A percentile compares a stretch with the other conserved stretches of the same genome.
phyloP scores from a whole-genome alignment of 1,140 invertebrate species.

The Drosophila pseudoananassae region DNA sequence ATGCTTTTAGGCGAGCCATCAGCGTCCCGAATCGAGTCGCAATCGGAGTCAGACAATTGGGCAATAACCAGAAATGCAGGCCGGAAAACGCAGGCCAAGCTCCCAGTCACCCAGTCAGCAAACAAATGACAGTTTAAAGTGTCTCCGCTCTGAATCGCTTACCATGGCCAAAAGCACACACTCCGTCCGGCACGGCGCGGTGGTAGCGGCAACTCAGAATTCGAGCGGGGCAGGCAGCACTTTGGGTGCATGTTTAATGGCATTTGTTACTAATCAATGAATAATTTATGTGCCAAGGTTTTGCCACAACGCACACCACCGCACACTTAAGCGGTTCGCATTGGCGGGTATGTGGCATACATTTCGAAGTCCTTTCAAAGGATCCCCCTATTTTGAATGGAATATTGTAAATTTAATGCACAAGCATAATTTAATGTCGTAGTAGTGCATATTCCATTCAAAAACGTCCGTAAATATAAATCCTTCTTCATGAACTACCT shows the following conservation, averaged over 20 bases:
- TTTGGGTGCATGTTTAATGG: constrained; percentile 80
- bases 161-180: constrained; percentile 11
- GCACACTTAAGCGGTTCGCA: constrained; percentile 5
- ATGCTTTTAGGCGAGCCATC: constrained; percentile 49
- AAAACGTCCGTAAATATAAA: not conserved
- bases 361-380: not conserved
- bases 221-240: constrained; percentile 33
- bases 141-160: constrained; percentile 22
- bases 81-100: constrained; percentile 20
- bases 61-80: constrained; percentile 63
- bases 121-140: constrained; percentile 80
- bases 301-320: constrained; percentile 42
- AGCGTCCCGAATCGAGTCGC: constrained; percentile 24
- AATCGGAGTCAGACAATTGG: constrained; percentile 56
- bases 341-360: constrained; percentile 18
- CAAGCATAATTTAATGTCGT: too few relatives aligned
- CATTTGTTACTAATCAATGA: constrained; percentile 83
- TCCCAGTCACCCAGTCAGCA: constrained; percentile 7
- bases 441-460: not conserved
- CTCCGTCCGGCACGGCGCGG: not conserved
- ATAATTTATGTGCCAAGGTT: constrained; percentile 82
- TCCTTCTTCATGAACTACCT: not conserved
- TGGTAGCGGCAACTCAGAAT: not conserved
- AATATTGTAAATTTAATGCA: not conserved
- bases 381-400: not conserved